These are phyloP conservation scores for Gadus macrocephalus DNA, from an alignment of 2,113 vertebrate genomes.

Conservation along the genomic window DNA sequence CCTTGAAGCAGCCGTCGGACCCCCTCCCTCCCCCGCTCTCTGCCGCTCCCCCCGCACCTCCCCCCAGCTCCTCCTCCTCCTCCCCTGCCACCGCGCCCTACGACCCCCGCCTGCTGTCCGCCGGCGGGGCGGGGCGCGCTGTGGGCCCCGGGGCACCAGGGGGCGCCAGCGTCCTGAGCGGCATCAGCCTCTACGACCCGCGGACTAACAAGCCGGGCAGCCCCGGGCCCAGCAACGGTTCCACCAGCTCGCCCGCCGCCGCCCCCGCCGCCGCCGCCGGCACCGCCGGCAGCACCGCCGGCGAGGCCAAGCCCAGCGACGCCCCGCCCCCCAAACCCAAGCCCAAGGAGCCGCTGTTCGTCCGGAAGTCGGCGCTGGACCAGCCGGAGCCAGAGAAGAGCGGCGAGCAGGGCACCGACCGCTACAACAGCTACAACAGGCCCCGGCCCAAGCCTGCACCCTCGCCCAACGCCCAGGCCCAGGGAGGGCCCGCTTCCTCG, in stretches of 20 bases:
- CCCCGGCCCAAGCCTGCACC: constrained; percentile 78
- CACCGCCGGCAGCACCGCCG: not conserved
- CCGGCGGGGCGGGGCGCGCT: constrained; percentile 69
- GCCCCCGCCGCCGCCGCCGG: constrained; percentile 26
- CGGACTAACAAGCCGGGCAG: constrained; percentile 74
- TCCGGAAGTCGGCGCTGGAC: constrained; percentile 84
- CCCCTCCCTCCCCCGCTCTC: constrained; percentile 27
- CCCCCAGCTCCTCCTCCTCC: constrained; percentile 56
- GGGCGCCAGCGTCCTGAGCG: constrained; percentile 84
- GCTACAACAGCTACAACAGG: constrained; percentile 93
- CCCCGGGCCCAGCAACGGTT: constrained; percentile 41
- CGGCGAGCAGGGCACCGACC: constrained; percentile 70
- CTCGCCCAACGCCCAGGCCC: constrained; percentile 48
- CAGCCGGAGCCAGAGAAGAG: constrained; percentile 78
- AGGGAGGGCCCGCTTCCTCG: constrained; percentile 35
- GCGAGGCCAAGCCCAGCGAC: constrained; percentile 59
- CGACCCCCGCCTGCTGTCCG: constrained; percentile 81
- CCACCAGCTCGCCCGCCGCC: constrained; percentile 32
- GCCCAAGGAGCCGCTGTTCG: constrained; percentile 84
- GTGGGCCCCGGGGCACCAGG: constrained; percentile 56
- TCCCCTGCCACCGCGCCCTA: constrained; percentile 81
- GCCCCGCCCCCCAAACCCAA: constrained; percentile 57
- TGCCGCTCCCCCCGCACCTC: constrained; percentile 32
- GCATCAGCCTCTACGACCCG: constrained; percentile 89
- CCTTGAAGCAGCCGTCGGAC: constrained; percentile 59